Conservation (phyloP, 2,113 vertebrate species). For the Bubo blakistoni region DNA sequence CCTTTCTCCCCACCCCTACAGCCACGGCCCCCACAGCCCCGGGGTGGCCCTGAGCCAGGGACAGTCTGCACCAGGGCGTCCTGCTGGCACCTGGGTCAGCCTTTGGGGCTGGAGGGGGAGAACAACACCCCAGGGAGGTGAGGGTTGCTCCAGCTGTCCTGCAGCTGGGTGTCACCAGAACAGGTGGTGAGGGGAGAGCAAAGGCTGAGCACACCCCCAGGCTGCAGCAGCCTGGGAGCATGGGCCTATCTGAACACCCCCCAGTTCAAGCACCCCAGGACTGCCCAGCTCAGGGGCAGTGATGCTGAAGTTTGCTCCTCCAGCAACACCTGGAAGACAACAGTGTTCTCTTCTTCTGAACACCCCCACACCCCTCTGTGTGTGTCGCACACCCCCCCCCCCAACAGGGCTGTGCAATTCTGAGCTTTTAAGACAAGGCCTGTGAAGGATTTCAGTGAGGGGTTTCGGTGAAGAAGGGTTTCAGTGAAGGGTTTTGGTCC, state of each 20-base stretch:
- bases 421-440: background rate
- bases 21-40: accelerated
- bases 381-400: background rate
- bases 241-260: background rate
- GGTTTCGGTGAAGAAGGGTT: no score
- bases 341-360: background rate
- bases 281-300: no score
- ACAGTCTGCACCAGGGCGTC: accelerated
- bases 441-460: accelerated
- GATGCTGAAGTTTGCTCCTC: no score
- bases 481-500: background rate
- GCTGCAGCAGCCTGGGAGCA: background rate
- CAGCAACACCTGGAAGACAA: background rate
- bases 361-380: no score
- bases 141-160: background rate
- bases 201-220: background rate
- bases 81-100: background rate
- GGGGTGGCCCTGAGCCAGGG: background rate
- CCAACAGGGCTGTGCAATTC: background rate
- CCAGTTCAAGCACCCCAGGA: background rate
- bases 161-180: background rate
- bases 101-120: no score
- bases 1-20: background rate
- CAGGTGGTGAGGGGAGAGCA: no score
- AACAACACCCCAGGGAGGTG: no score